Evolutionary conservation across 2,888 invertebrate species (phyloP), one percentile per base, ranked within the genome.

Genomic region (Metalampra italica): DNA sequence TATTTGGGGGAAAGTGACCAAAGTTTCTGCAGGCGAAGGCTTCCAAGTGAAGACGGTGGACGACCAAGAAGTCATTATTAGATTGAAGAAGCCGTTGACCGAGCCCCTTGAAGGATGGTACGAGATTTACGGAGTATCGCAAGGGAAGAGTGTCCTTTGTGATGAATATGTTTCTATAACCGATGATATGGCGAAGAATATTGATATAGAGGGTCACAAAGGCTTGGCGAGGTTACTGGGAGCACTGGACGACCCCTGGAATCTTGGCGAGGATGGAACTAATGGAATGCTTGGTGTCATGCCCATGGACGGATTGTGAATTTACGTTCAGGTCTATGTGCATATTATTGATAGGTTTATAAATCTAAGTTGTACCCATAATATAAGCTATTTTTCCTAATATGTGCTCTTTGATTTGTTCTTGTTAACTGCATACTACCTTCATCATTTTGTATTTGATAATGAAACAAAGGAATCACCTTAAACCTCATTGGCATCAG

Each of bases 91-190:
- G 43, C 90, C 89, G 0, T 55, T 87, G 48, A 75, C 68, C 30
- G 90, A 89, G 48, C 70, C 83, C 1, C 62, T 90, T 11, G 89
- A 88, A 63, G 90, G 90, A 7, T 90, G 90, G 90, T 87, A 86
- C 51, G 90, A 90, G 55, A 82, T 90, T 32, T 73, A 75, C 45
- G 90, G 90, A 9, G 78, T 82, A 7, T 83, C 85, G 1, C 88
- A 89, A 69, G 90, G 89, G 11, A 87, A 81, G 50, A 77, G 74
- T 54, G 68, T 90, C 7, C 55, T 90, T 46, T 89, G 89, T 55
- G 89, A 90, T 45, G 89, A 90, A 46, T 88, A 86, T 54, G 71
- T 87, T 0, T 69, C 79, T 0, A 82, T 90, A 56, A 77, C 79
- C 13, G 71, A 68, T 41, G 82, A 85, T 37, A 71, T 87, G 68